Conservation (phyloP, 2,888 invertebrate species). For the Cabera pusaria region DNA sequence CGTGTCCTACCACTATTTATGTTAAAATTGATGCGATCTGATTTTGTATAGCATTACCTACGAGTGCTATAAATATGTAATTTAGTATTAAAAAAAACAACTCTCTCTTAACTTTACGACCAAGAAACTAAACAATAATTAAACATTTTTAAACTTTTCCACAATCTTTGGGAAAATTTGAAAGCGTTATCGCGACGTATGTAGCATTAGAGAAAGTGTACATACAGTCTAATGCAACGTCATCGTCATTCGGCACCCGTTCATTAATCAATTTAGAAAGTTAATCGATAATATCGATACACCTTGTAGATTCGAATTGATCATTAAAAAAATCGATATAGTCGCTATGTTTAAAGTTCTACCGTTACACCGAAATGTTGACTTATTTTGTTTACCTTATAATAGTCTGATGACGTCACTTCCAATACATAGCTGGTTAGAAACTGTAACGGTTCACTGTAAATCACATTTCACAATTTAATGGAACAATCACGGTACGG, state of each 20-base stretch:
- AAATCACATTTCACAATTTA: constrained; percentile 28
- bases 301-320: constrained; percentile 19
- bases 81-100: too few species aligned
- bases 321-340: constrained; percentile 32
- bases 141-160: constrained; percentile 14
- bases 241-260: constrained; percentile 47
- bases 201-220: constrained; percentile 64
- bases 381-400: constrained; percentile 31
- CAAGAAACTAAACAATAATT: too few species aligned
- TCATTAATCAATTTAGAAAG: constrained; percentile 69
- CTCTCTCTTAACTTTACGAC: too few species aligned
- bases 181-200: constrained; percentile 56
- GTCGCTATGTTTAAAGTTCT: constrained; percentile 14
- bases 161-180: constrained; percentile 36
- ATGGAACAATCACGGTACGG: constrained; percentile 15
- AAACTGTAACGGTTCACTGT: constrained; percentile 14
- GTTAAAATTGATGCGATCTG: too few species aligned
- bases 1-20: too few species aligned
- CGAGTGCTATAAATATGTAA: too few species aligned
- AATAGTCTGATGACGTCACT: constrained; percentile 14
- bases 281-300: constrained; percentile 51
- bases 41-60: too few species aligned
- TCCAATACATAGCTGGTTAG: neutral
- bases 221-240: constrained; percentile 47
- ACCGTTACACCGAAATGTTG: constrained; percentile 26